Conservation (phyloP, 2,797 vertebrate genomes). For the Mormyrops attenuatus region DNA sequence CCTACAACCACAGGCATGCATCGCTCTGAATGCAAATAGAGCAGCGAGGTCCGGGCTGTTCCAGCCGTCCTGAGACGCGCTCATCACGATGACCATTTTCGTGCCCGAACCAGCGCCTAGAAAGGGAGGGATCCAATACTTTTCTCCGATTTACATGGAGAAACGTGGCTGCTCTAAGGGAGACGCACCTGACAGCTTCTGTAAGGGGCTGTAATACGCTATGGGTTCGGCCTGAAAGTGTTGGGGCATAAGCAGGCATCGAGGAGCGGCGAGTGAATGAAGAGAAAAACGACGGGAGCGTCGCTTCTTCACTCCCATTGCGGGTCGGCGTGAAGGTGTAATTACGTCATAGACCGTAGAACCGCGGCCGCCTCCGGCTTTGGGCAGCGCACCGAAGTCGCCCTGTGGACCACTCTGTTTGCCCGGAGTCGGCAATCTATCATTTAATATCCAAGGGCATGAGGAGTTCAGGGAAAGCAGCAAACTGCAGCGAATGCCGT, state of each 20-base stretch:
- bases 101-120: background rate
- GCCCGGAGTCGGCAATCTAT: slow-evolving; percentile 19
- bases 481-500: slow-evolving; percentile 1
- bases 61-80: background rate
- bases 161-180: background rate
- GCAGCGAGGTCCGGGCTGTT: background rate
- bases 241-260: background rate
- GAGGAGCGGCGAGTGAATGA: background rate
- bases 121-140: background rate
- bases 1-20: background rate
- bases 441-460: slow-evolving; percentile 1
- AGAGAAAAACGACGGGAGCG: background rate
- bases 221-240: background rate
- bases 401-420: slow-evolving; percentile 30
- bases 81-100: background rate
- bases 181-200: background rate
- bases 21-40: background rate
- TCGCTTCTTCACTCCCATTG: background rate
- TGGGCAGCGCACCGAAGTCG: slow-evolving; percentile 32
- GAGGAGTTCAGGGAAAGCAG: slow-evolving; percentile 1
- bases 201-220: background rate
- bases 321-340: slow-evolving; percentile 34
- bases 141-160: background rate
- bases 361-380: slow-evolving; percentile 48
- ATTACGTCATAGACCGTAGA: slow-evolving; percentile 56